These are phyloP conservation scores for Oxystoma pomonae DNA, from an alignment of 2,888 invertebrate species.

Conservation along the genomic window DNA sequence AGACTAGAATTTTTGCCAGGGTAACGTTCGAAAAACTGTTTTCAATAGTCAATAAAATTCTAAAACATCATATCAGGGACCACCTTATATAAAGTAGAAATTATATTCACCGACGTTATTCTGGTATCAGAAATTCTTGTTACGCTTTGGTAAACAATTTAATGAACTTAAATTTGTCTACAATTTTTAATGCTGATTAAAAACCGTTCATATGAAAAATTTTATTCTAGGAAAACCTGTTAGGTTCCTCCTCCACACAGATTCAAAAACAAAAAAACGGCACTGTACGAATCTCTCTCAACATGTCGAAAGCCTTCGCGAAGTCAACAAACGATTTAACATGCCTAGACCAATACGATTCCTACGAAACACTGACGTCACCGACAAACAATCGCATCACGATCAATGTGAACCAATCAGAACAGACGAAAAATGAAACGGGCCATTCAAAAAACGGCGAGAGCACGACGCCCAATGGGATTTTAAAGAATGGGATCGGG, in stretches of 20 bases:
- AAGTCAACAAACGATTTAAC: constrained; percentile 42
- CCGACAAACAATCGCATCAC: constrained; percentile 40
- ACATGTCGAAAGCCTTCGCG: constrained; percentile 38
- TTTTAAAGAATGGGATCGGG: constrained; percentile 49
- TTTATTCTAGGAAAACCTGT: constrained; percentile 42
- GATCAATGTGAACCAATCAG: constrained; percentile 38
- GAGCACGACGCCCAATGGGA: constrained; percentile 47
- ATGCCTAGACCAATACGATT: constrained; percentile 25
- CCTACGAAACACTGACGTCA: constrained; percentile 22
- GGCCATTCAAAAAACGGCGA: not conserved
- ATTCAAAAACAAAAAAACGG: constrained; percentile 45
- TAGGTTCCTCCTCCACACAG: constrained; percentile 36
- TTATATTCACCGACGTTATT: no score
- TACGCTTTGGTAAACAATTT: no score
- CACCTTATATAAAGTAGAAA: no score
- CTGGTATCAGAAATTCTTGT: no score
- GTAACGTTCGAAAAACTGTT: no score
- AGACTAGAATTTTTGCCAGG: no score
- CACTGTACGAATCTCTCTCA: constrained; percentile 44
- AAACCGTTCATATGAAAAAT: no score
- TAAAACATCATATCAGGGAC: no score
- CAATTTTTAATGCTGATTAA: no score
- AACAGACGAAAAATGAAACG: constrained; percentile 34
- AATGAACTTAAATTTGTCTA: no score
- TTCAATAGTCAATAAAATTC: no score